Conservation (phyloP, 2,797 vertebrate species). For the Malacoctenus gilli region DNA sequence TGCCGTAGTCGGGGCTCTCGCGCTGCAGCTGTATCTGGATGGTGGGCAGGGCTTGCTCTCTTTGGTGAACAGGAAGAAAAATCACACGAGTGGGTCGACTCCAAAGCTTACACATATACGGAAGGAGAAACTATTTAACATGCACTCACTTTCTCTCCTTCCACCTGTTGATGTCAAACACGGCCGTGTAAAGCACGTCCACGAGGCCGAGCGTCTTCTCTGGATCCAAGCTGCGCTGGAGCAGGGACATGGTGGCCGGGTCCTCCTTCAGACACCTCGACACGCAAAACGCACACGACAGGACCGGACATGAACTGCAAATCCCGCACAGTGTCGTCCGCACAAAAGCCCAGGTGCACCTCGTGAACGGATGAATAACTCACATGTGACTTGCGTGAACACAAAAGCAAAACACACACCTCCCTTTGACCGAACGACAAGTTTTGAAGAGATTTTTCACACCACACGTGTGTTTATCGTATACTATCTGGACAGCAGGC, state of each 20-base stretch:
- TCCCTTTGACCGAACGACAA: constrained; percentile 10
- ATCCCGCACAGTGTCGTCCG: constrained; percentile 2
- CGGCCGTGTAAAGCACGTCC: constrained; percentile 95
- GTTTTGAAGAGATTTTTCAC: too few species aligned
- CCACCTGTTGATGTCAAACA: constrained; percentile 94
- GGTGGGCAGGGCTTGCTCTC: constrained; percentile 93
- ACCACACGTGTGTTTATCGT: too few species aligned
- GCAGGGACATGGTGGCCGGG: constrained; percentile 97
- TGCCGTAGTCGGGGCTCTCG: constrained; percentile 89
- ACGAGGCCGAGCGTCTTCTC: constrained; percentile 96
- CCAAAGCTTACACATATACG: too few species aligned
- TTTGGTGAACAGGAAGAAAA: constrained; percentile 63
- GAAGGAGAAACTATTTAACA: constrained; percentile 4
- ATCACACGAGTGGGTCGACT: too few species aligned
- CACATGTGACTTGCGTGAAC: constrained; percentile 18
- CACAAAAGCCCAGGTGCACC: constrained; percentile 27
- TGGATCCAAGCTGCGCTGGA: constrained; percentile 95
- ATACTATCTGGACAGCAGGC: too few species aligned
- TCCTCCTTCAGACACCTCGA: constrained; percentile 98
- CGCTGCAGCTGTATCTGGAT: constrained; percentile 97
- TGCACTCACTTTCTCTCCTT: constrained; percentile 90
- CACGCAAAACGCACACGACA: constrained; percentile 17
- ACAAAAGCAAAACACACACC: constrained; percentile 7
- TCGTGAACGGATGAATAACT: constrained; percentile 15
- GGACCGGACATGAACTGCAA: constrained; percentile 16